phyloP scores from a whole-genome alignment of 2,888 invertebrate genomes.

The Tribolium freemani region DNA sequence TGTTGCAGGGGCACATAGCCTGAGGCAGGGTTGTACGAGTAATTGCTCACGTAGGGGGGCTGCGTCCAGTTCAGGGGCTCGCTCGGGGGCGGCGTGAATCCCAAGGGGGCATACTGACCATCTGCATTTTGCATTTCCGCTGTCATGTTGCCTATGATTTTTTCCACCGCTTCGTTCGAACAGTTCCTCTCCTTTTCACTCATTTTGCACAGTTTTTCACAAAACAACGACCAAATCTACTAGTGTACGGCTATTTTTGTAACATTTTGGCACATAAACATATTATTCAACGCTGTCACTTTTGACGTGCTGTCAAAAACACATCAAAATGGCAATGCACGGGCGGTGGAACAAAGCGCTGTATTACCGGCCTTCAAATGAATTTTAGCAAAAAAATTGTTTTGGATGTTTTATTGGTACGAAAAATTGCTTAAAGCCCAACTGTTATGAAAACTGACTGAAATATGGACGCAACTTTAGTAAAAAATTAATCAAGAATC shows the following conservation, averaged over 20 bases:
- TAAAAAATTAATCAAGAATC: too few relatives aligned
- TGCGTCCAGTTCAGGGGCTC: slow-evolving; percentile 57
- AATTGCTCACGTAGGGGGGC: slow-evolving; percentile 55
- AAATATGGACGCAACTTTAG: too few relatives aligned
- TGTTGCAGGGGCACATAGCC: slow-evolving; percentile 37
- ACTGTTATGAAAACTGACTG: too few relatives aligned
- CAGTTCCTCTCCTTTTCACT: slow-evolving; percentile 60
- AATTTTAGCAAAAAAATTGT: background rate
- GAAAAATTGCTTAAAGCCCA: background rate
- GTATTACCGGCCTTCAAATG: background rate
- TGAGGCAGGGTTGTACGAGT: slow-evolving; percentile 52
- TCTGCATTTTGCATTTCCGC: slow-evolving; percentile 73
- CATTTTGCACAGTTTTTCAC: slow-evolving; percentile 54
- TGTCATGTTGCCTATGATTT: slow-evolving; percentile 74
- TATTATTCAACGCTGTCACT: slow-evolving; percentile 48
- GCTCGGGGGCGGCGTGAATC: slow-evolving; percentile 64
- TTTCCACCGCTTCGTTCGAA: slow-evolving; percentile 68
- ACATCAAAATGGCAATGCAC: slow-evolving; percentile 41
- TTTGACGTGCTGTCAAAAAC: slow-evolving; percentile 42
- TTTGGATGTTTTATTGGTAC: background rate
- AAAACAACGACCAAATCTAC: background rate
- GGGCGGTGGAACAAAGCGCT: background rate
- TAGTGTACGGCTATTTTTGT: slow-evolving; percentile 41
- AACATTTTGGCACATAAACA: slow-evolving; percentile 58
- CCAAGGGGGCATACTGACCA: slow-evolving; percentile 72